Conservation (phyloP, 1,140 invertebrate genomes). For the Chionoecetes opilio region DNA sequence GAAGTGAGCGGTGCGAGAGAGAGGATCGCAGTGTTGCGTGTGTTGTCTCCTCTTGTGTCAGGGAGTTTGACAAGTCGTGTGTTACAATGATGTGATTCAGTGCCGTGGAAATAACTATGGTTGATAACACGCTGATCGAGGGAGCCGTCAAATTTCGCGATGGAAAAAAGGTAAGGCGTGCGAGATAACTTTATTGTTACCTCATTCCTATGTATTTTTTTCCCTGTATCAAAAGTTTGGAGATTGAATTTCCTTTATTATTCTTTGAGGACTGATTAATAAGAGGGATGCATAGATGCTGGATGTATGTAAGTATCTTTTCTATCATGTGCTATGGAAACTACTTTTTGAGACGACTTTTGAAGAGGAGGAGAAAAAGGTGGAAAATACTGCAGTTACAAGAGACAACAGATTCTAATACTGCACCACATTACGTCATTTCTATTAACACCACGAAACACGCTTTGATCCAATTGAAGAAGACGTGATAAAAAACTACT, state of each 20-base stretch:
- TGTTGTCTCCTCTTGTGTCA: slow-evolving; percentile 9
- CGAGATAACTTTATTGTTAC: too few relatives aligned
- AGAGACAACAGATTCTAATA: too few relatives aligned
- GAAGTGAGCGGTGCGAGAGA: slow-evolving; percentile 52
- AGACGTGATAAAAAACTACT: too few relatives aligned
- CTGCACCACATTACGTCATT: too few relatives aligned
- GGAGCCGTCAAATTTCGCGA: slow-evolving; percentile 68
- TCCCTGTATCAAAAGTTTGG: too few relatives aligned
- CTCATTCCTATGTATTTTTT: too few relatives aligned
- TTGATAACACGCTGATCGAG: slow-evolving; percentile 71
- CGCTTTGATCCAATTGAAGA: too few relatives aligned
- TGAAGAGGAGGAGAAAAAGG: background rate
- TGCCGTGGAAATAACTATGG: slow-evolving; percentile 66
- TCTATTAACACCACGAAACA: too few relatives aligned
- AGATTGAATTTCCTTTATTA: too few relatives aligned
- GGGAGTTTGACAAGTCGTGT: slow-evolving; percentile 25
- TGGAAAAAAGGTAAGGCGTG: slow-evolving; percentile 64
- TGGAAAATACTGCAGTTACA: background rate
- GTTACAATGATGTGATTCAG: slow-evolving; percentile 64
- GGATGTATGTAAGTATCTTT: too few relatives aligned
- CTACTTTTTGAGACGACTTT: background rate
- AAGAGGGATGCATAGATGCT: too few relatives aligned
- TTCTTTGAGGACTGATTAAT: too few relatives aligned
- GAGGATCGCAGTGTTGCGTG: slow-evolving; percentile 33
- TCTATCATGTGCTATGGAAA: background rate